Percentiles rank a stretch among this genome's conserved stretches.
Evolutionary conservation across 64 coral and sea anemone species (phyloP).

Genomic region (Stichodactyla helianthus): DNA sequence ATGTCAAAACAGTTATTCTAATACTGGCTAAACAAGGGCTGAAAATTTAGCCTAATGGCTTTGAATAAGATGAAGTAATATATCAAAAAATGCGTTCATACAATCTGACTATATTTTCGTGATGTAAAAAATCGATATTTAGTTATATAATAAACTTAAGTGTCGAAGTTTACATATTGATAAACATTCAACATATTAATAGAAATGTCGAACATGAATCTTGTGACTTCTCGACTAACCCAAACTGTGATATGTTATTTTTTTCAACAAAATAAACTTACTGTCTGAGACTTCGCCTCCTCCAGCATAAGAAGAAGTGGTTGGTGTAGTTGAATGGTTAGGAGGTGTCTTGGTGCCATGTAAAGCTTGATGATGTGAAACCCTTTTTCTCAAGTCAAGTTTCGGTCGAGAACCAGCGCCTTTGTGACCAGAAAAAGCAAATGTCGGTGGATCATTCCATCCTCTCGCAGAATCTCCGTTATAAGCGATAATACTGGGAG

Average conservation of each 20-base stretch:
- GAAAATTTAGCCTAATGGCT: too few species aligned
- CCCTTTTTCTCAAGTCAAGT: slow-evolving; percentile 90
- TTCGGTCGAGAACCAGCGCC: slow-evolving; percentile 64
- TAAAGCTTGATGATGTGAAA: slow-evolving; percentile 97
- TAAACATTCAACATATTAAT: too few species aligned
- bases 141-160: too few species aligned
- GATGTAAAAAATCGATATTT: too few species aligned
- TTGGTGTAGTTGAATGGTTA: slow-evolving; percentile 23
- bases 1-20: too few species aligned
- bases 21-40: too few species aligned
- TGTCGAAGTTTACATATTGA: too few species aligned
- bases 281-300: not conserved
- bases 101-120: too few species aligned
- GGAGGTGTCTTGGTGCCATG: slow-evolving; percentile 44
- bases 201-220: too few species aligned
- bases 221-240: not conserved
- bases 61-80: too few species aligned
- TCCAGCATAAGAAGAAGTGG: slow-evolving; percentile 26
- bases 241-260: not conserved
- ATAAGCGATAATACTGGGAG: slow-evolving; percentile 82
- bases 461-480: slow-evolving; percentile 95
- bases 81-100: too few species aligned
- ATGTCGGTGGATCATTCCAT: slow-evolving; percentile 98
- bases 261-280: not conserved
- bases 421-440: slow-evolving; percentile 75